Conservation (phyloP, 2,888 invertebrate species). For the Callyntrura guangdongensis region DNA sequence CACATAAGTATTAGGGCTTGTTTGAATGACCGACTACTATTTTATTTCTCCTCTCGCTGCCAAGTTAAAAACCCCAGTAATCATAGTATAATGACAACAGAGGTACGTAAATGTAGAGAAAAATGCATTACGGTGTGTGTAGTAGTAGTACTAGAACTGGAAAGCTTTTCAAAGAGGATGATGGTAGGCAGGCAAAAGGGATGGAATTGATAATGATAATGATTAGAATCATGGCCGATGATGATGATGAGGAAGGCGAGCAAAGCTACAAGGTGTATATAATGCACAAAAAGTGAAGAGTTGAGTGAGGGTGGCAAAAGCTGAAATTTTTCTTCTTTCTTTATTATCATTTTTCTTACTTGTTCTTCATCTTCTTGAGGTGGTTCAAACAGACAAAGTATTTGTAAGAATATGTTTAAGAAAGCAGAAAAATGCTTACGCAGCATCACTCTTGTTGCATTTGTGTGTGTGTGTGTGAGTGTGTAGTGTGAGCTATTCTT, state of each 20-base stretch:
- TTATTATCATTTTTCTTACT: conserved; percentile 41
- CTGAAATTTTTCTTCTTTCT: conserved; percentile 41
- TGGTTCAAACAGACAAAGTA: conserved; percentile 72
- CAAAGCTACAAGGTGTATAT: conserved; percentile 10
- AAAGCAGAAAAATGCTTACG: conserved; percentile 76
- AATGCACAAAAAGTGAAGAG: neutral
- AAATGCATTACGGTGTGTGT: conserved; percentile 10
- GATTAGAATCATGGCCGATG: neutral
- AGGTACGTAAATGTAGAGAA: neutral
- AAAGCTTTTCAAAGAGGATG: conserved; percentile 16
- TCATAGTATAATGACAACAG: conserved; percentile 14
- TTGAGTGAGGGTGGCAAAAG: conserved; percentile 26
- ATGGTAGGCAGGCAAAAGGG: neutral
- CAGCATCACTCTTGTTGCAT: conserved; percentile 47
- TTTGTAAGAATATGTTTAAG: conserved; percentile 74
- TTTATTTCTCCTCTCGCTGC: conserved; percentile 8
- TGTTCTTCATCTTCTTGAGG: conserved; percentile 42
- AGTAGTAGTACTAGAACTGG: conserved; percentile 5
- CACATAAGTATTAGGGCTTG: conserved; percentile 5
- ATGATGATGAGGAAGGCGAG: conserved; percentile 40
- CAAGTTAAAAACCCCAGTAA: neutral
- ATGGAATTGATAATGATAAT: conserved; percentile 35
- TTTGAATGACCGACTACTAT: conserved; percentile 15
- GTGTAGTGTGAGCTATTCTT: conserved; percentile 36
- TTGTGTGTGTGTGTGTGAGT: conserved; percentile 9